Conservation (phyloP, 2,113 vertebrate species). For the Pseudopodoces humilis region DNA sequence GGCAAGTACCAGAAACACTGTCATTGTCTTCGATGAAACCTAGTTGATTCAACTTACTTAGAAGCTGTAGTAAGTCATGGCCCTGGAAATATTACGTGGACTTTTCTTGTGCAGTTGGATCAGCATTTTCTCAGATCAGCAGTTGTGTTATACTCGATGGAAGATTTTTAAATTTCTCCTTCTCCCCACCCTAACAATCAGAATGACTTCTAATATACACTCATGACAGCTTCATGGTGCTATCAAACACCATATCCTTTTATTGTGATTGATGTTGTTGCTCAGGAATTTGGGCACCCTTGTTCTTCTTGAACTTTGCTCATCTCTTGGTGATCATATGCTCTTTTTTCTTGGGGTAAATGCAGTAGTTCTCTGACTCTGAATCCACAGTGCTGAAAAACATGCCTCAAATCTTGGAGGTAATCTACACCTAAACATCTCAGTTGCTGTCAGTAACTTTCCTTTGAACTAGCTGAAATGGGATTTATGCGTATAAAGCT, state of each 20-base stretch:
- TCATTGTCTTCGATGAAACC: background rate
- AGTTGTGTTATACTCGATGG: background rate
- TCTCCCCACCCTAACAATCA: background rate
- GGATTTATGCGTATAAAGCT: slow-evolving; percentile 25
- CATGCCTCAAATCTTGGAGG: slow-evolving; percentile 13
- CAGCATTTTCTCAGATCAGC: background rate
- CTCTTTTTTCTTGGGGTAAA: slow-evolving; percentile 33
- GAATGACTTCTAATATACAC: background rate
- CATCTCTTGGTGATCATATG: slow-evolving; percentile 43
- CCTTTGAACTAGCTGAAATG: slow-evolving; percentile 47
- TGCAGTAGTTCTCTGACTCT: background rate
- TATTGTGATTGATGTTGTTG: slow-evolving; percentile 52
- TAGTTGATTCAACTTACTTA: background rate
- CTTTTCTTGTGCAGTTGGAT: background rate
- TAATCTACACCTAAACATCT: slow-evolving; percentile 61
- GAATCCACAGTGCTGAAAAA: slow-evolving; percentile 40
- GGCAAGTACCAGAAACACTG: background rate
- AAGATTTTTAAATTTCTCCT: background rate
- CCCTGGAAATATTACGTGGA: background rate
- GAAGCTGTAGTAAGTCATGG: background rate
- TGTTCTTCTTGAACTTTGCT: slow-evolving; percentile 50
- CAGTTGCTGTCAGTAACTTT: slow-evolving; percentile 41
- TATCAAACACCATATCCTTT: background rate
- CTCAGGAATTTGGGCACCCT: slow-evolving; percentile 24
- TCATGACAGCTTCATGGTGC: background rate